Conservation (phyloP, 1,140 invertebrate species). For the Piezodorus guildinii region DNA sequence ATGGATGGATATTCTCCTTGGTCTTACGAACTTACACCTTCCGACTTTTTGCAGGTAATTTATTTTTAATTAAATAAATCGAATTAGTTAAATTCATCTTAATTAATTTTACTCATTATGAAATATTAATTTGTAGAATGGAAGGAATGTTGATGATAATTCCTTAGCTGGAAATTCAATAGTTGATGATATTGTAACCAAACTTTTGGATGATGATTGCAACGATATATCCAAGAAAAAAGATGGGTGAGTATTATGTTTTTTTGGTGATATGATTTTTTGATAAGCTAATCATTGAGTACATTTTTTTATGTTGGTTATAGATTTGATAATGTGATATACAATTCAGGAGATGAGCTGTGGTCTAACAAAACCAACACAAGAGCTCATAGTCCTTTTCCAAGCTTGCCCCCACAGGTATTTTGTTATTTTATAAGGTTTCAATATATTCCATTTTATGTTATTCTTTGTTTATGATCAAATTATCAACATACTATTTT, state of each 20-base stretch:
- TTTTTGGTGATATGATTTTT: not conserved
- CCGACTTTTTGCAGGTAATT: slow-evolving; percentile 26
- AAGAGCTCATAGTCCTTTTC: slow-evolving; percentile 13
- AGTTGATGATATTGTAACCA: slow-evolving; percentile 24
- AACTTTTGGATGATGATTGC: slow-evolving; percentile 24
- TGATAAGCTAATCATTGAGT: not conserved
- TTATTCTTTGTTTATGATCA: not conserved
- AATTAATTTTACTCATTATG: not conserved
- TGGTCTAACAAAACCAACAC: slow-evolving; percentile 12
- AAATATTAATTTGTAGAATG: slow-evolving; percentile 11
- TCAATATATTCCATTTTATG: not conserved
- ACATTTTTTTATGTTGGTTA: slow-evolving; percentile 1
- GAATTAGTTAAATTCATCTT: not conserved
- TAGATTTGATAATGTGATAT: slow-evolving; percentile 16
- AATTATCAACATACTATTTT: not conserved
- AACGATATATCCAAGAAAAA: slow-evolving; percentile 14
- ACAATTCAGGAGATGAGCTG: slow-evolving; percentile 13
- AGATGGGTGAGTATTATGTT: slow-evolving; percentile 15
- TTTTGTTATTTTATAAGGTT: not conserved
- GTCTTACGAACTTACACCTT: slow-evolving; percentile 25
- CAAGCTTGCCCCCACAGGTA: slow-evolving; percentile 3
- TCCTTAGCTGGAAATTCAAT: slow-evolving; percentile 23
- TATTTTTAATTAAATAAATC: not conserved
- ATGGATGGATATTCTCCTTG: slow-evolving; percentile 27
- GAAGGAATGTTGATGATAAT: slow-evolving; percentile 22